These are phyloP conservation scores for Agrotis clavis DNA, from an alignment of 2,888 invertebrate genomes.

Conservation along the genomic window DNA sequence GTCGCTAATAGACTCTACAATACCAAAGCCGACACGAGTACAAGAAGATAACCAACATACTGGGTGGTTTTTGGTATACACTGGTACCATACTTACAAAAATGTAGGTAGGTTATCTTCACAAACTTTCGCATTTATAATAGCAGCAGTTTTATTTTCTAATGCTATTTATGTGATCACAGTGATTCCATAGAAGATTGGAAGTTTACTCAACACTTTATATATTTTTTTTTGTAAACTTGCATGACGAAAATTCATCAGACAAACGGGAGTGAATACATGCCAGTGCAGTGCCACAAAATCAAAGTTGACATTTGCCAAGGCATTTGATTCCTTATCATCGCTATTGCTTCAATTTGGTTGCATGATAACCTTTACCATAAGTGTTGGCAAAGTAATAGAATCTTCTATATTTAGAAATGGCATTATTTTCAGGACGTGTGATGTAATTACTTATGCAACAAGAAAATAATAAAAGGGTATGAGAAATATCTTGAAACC, in stretches of 20 bases:
- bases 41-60: too few relatives aligned
- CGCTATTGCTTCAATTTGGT: slow-evolving; percentile 10
- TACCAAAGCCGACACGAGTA: too few relatives aligned
- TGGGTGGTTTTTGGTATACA: too few relatives aligned
- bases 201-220: background rate
- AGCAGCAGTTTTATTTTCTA: background rate
- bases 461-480: slow-evolving; percentile 1
- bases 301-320: slow-evolving; percentile 39
- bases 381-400: slow-evolving; percentile 5
- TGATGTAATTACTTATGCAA: slow-evolving; percentile 23
- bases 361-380: slow-evolving; percentile 30
- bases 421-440: slow-evolving; percentile 10
- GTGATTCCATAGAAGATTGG: background rate
- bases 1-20: background rate
- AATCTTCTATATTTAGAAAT: slow-evolving; percentile 23
- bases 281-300: background rate
- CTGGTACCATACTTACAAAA: too few relatives aligned
- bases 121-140: too few relatives aligned
- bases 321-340: slow-evolving; percentile 2
- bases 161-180: too few relatives aligned
- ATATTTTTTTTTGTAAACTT: slow-evolving; percentile 11
- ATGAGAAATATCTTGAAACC: background rate
- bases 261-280: slow-evolving; percentile 9
- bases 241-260: slow-evolving; percentile 27
- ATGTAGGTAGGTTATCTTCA: too few relatives aligned